Percentiles rank a stretch among this genome's conserved stretches.
phyloP scores from a whole-genome alignment of 2,113 vertebrate genomes.

The Oncorhynchus masou region DNA sequence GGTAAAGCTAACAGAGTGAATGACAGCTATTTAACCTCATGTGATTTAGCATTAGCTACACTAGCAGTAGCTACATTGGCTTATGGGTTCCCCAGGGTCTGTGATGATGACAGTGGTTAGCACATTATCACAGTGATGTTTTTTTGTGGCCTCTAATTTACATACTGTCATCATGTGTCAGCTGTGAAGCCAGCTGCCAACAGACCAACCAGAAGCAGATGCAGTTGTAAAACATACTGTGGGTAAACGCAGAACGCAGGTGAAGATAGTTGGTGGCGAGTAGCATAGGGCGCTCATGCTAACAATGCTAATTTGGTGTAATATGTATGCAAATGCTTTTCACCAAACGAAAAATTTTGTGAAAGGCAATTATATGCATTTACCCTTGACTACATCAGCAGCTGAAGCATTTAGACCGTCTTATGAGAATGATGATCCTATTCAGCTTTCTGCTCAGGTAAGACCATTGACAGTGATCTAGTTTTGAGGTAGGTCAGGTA shows the following conservation, averaged over 20 bases:
- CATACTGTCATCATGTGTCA: background rate
- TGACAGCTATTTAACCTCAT: conserved; percentile 25
- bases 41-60: conserved; percentile 40
- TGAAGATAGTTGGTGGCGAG: no score
- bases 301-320: no score
- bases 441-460: no score
- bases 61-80: conserved; percentile 4
- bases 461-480: no score
- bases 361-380: no score
- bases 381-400: no score
- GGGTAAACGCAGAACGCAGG: background rate
- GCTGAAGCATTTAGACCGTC: no score
- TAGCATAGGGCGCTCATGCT: no score
- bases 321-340: no score
- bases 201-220: background rate
- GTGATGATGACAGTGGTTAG: conserved; percentile 21
- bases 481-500: no score
- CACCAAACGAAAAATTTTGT: no score
- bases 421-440: no score
- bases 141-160: background rate
- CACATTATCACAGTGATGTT: conserved; percentile 8
- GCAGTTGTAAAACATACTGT: background rate
- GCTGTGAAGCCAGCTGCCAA: background rate
- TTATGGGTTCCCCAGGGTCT: conserved; percentile 1
- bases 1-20: conserved; percentile 6